phyloP scores from a whole-genome alignment of 2,113 vertebrate genomes.

The Solenodon paradoxus region DNA sequence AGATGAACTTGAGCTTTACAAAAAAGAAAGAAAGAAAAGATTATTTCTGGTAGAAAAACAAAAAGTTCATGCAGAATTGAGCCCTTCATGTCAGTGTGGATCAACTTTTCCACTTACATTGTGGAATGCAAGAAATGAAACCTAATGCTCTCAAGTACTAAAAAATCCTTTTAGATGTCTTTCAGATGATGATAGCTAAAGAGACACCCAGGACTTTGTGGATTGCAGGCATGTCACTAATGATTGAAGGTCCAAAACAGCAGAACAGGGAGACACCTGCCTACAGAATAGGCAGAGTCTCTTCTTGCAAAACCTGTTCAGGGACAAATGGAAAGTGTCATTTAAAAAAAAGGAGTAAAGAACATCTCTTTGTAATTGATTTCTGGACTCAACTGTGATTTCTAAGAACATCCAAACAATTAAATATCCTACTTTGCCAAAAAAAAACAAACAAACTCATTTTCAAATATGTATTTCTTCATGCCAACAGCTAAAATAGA shows the following conservation, averaged over 20 bases:
- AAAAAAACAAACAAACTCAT: not conserved
- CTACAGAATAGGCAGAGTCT: constrained; percentile 51
- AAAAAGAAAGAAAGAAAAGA: not conserved
- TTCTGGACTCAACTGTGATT: constrained; percentile 49
- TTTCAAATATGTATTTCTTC: not conserved
- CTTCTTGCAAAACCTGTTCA: constrained; percentile 66
- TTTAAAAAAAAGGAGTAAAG: not conserved
- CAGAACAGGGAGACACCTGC: constrained; percentile 50
- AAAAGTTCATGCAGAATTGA: constrained; percentile 49
- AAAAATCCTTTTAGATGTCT: constrained; percentile 65
- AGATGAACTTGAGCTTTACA: not conserved
- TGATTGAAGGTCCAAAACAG: constrained; percentile 66
- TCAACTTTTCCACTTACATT: constrained; percentile 51
- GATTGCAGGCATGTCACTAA: constrained; percentile 65
- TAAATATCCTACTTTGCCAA: not conserved
- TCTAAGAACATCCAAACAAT: constrained; percentile 49
- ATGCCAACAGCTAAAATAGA: constrained; percentile 42
- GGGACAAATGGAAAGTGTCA: constrained; percentile 28
- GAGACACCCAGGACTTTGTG: constrained; percentile 64
- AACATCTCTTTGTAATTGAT: constrained; percentile 48
- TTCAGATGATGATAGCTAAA: constrained; percentile 70
- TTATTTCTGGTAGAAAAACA: constrained; percentile 53
- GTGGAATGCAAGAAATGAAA: constrained; percentile 71
- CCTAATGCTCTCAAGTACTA: constrained; percentile 59
- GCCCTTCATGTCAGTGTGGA: constrained; percentile 37